phyloP scores from a whole-genome alignment of 2,113 vertebrate genomes.

The Lanius ludovicianus region DNA sequence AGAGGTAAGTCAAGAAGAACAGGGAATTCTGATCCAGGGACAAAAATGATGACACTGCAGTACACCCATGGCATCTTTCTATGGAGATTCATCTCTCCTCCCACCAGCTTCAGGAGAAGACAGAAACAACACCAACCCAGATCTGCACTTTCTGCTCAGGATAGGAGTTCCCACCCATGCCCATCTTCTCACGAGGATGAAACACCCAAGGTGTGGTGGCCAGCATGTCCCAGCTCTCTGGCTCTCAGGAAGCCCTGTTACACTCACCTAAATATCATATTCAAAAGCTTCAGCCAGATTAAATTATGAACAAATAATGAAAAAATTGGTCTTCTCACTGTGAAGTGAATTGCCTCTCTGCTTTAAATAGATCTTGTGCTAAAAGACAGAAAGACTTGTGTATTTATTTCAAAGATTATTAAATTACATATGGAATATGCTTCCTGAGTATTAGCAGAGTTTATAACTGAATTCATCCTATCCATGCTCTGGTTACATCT shows the following conservation, averaged over 20 bases:
- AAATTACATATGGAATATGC: conserved; percentile 86
- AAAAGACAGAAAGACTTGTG: conserved; percentile 75
- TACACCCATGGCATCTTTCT: accelerated
- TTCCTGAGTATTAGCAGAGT: conserved; percentile 82
- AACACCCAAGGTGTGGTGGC: accelerated
- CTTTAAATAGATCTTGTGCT: conserved; percentile 48
- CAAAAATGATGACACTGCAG: neutral
- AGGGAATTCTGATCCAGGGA: neutral
- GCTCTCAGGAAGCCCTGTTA: neutral
- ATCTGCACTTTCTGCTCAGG: neutral
- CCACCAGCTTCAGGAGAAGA: neutral
- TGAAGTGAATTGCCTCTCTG: conserved; percentile 42
- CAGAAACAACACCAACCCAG: accelerated
- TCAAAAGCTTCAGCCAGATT: neutral
- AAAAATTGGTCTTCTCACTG: conserved; percentile 1
- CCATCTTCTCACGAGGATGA: neutral
- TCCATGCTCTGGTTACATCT: conserved; percentile 84
- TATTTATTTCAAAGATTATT: conserved; percentile 92
- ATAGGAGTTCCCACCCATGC: neutral
- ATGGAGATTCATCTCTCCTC: neutral
- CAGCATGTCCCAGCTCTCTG: neutral
- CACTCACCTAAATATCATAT: neutral
- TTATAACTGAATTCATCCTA: conserved; percentile 78
- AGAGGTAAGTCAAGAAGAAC: neutral
- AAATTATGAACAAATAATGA: neutral